Percentiles rank a stretch among this genome's conserved stretches.
These are phyloP conservation scores for Sebastes jordani DNA, from an alignment of 2,797 vertebrate genomes.

Conservation along the genomic window DNA sequence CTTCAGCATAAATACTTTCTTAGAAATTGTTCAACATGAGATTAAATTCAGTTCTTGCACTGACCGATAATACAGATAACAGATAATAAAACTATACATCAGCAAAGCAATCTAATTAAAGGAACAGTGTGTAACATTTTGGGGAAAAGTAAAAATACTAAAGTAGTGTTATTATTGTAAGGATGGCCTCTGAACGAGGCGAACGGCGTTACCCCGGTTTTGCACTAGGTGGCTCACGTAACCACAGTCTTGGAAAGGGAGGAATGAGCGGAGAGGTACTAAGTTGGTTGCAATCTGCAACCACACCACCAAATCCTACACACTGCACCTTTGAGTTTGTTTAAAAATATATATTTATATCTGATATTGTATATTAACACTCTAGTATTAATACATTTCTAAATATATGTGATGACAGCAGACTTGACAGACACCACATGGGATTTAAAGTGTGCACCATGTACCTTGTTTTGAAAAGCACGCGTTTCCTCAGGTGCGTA, in stretches of 20 bases:
- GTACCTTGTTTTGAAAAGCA: constrained; percentile 88
- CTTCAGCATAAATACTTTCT: background rate
- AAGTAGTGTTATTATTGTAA: too few relatives aligned
- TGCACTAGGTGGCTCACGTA: too few relatives aligned
- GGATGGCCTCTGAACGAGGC: too few relatives aligned
- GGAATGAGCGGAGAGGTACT: too few relatives aligned
- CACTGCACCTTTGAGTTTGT: background rate
- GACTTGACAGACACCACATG: background rate
- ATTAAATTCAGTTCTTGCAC: background rate
- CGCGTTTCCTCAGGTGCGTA: constrained; percentile 89
- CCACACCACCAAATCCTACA: too few relatives aligned
- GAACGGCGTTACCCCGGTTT: too few relatives aligned
- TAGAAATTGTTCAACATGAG: background rate
- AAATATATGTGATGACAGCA: background rate
- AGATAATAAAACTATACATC: background rate
- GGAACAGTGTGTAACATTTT: too few relatives aligned
- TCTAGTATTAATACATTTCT: background rate
- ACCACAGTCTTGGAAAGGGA: too few relatives aligned
- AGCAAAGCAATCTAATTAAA: background rate
- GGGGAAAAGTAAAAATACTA: too few relatives aligned
- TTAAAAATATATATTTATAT: background rate
- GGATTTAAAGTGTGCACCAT: background rate
- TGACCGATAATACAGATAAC: background rate
- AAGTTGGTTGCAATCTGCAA: too few relatives aligned
- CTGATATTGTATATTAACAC: background rate